Evolutionary conservation across 2,888 invertebrate species (phyloP).

Genomic region (Hedychridium roseum): DNA sequence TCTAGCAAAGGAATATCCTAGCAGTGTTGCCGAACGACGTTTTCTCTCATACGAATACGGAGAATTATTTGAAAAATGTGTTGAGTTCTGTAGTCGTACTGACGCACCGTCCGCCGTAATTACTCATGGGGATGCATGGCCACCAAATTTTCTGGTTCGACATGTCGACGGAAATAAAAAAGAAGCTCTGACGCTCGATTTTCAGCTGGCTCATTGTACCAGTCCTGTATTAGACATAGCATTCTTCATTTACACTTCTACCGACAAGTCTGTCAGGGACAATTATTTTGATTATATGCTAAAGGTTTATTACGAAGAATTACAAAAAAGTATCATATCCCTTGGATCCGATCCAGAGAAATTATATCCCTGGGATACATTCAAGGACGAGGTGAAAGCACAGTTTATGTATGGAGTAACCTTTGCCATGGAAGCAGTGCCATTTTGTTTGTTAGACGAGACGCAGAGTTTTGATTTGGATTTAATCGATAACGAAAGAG

Average conservation of each 20-base stretch:
- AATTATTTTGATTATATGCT: slow-evolving; percentile 70
- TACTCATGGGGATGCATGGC: slow-evolving; percentile 79
- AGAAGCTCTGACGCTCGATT: slow-evolving; percentile 73
- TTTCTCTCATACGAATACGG: slow-evolving; percentile 67
- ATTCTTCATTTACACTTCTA: slow-evolving; percentile 73
- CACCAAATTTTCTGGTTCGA: slow-evolving; percentile 75
- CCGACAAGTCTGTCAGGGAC: slow-evolving; percentile 68
- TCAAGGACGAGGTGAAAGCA: slow-evolving; percentile 68
- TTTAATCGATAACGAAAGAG: slow-evolving; percentile 66
- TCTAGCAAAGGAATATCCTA: slow-evolving; percentile 71
- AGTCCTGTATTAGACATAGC: slow-evolving; percentile 69
- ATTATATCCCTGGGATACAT: slow-evolving; percentile 66
- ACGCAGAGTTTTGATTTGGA: slow-evolving; percentile 70
- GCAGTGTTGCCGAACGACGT: slow-evolving; percentile 68
- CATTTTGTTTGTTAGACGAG: slow-evolving; percentile 68
- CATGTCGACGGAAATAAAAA: slow-evolving; percentile 44
- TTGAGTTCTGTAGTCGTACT: slow-evolving; percentile 60
- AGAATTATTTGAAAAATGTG: slow-evolving; percentile 66
- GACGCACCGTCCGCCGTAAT: slow-evolving; percentile 67
- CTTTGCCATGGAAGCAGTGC: slow-evolving; percentile 71
- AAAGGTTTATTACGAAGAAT: slow-evolving; percentile 69
- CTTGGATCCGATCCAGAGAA: slow-evolving; percentile 70
- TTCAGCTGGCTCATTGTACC: slow-evolving; percentile 71
- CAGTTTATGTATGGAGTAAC: slow-evolving; percentile 69
- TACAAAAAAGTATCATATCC: slow-evolving; percentile 67